Evolutionary conservation across 2,113 vertebrate genomes (phyloP), one percentile per base, ranked within the genome.

Genomic region (Hypanus sabinus): DNA sequence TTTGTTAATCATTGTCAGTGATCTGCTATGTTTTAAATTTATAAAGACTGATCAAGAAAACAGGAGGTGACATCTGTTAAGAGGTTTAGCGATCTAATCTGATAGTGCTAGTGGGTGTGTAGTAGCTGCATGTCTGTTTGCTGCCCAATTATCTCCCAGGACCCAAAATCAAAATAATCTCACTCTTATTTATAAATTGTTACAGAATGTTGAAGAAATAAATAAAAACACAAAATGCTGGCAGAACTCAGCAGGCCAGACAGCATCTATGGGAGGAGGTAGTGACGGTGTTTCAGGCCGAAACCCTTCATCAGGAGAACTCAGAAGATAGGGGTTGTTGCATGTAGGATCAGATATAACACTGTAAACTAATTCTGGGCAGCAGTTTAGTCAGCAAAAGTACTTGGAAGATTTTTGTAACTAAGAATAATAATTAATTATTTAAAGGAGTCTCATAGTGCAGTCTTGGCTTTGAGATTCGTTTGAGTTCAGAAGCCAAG

Each of bases 51-150:
- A 16, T 83, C 18, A 24, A 38, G 38, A 36, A 38, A 83, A 24
- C 80, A 55, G 80, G 38, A 79, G 76, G 20, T 83, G 80, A 83
- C 20, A 83, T 55, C 10, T 83, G 38, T 22, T 83, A 83, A 55
- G 80, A 83, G 46, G 38, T 83, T 83, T 55, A 83, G 80, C 18
- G 46, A 83, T 83, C 80, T 83, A 55, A 83, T 83, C 80, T 22
- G 8, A 7, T 38, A 11, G 18, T 18, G 7, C 1, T 83, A 38
- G 22, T 55, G 36, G 0, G 20, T 46, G 20, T 27, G 80, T 16
- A 83, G 80, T 83, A 20, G 20, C 24, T 55, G 0, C n/a, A 16
- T 36, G 14, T 36, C 76, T 79, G 76, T 33, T 36, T 24, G 36
- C 8, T 55, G 46, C 38, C 38, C 80, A 55, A 76, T 81, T 46